Conservation (phyloP, 2,113 vertebrate genomes). For the Pseudorhombus dupliciocellatus region DNA sequence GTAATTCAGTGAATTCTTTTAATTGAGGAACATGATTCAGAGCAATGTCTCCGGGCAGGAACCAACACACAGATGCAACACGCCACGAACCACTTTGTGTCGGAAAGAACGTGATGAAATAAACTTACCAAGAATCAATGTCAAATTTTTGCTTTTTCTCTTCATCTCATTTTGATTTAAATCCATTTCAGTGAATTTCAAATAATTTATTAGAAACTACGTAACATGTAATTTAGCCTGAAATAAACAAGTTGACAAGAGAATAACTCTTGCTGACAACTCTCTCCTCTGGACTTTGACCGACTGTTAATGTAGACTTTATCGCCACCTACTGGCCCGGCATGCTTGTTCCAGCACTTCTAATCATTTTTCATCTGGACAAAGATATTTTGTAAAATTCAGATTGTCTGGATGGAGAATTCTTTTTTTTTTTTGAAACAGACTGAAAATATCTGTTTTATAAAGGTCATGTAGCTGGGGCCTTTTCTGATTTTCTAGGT, state of each 20-base stretch:
- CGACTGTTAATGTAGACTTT: background rate
- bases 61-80: constrained; percentile 53
- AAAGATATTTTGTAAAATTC: too few species aligned
- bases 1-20: constrained; percentile 47
- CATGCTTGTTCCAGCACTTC: too few species aligned
- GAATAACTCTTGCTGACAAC: too few species aligned
- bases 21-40: constrained; percentile 22
- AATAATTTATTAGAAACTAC: constrained; percentile 10
- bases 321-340: too few species aligned
- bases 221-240: too few species aligned
- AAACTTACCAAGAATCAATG: constrained; percentile 46
- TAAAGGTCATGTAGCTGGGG: too few species aligned
- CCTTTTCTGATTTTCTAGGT: constrained; percentile 10
- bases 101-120: constrained; percentile 49
- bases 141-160: background rate
- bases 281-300: too few species aligned
- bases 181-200: constrained; percentile 10
- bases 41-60: constrained; percentile 43
- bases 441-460: constrained; percentile 13
- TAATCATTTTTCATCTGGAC: too few species aligned
- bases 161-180: constrained; percentile 31
- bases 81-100: constrained; percentile 38
- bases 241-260: too few species aligned
- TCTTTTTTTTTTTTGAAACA: too few species aligned
- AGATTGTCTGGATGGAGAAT: too few species aligned